Conservation (phyloP, 1,140 invertebrate genomes). For the Oedothorax gibbosus region DNA sequence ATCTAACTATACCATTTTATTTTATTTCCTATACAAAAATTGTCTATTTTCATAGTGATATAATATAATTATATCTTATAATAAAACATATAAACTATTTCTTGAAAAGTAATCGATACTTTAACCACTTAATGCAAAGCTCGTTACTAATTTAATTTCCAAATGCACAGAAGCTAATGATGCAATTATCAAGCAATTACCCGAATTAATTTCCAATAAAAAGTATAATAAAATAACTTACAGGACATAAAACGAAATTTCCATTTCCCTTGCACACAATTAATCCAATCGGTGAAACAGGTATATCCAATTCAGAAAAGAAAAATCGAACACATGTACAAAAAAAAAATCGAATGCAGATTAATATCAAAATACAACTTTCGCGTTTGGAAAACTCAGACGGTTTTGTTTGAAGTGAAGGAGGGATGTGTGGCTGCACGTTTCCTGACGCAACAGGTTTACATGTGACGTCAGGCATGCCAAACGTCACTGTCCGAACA, state of each 20-base stretch:
- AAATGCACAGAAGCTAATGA: background rate
- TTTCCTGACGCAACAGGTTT: slow-evolving; percentile 32
- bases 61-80: too few relatives aligned
- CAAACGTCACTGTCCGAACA: too few relatives aligned
- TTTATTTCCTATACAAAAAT: too few relatives aligned
- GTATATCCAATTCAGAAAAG: too few relatives aligned
- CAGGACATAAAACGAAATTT: slow-evolving; percentile 41
- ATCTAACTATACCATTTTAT: too few relatives aligned
- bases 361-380: background rate
- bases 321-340: too few relatives aligned
- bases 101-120: too few relatives aligned
- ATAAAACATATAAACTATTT: too few relatives aligned
- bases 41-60: too few relatives aligned
- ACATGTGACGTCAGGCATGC: background rate
- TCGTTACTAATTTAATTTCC: background rate
- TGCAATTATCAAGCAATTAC: background rate
- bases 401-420: slow-evolving; percentile 4
- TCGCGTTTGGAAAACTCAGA: slow-evolving; percentile 12
- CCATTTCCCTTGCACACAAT: slow-evolving; percentile 10
- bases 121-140: background rate
- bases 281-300: background rate
- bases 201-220: background rate
- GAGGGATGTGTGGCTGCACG: slow-evolving; percentile 1
- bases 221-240: slow-evolving; percentile 19
- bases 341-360: background rate